phyloP scores from a whole-genome alignment of 2,797 vertebrate genomes.

The Acanthopagrus latus region DNA sequence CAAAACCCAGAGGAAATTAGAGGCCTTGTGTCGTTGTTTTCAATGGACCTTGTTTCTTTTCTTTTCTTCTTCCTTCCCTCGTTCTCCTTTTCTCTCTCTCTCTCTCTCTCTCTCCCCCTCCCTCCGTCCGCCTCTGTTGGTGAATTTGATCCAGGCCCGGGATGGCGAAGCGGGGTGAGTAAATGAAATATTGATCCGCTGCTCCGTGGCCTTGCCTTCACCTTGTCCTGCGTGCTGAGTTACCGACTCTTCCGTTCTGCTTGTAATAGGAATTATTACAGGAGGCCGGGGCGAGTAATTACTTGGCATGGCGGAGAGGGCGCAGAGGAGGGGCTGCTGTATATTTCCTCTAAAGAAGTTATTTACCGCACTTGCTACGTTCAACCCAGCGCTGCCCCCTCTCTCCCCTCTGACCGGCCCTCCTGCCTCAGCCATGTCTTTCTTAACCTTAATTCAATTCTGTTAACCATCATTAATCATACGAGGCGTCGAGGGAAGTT shows the following conservation, averaged over 20 bases:
- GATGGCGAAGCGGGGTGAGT: constrained; percentile 93
- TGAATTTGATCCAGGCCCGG: constrained; percentile 96
- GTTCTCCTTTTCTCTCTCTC: constrained; percentile 7
- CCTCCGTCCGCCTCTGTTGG: constrained; percentile 84
- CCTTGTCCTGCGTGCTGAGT: constrained; percentile 98
- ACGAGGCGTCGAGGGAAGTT: constrained; percentile 91
- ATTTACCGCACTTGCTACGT: constrained; percentile 90
- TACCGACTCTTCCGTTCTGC: constrained; percentile 99
- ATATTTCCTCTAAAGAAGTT: constrained; percentile 96
- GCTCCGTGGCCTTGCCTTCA: constrained; percentile 99
- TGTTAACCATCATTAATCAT: constrained; percentile 96
- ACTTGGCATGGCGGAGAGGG: constrained; percentile 91
- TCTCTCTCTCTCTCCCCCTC: constrained; percentile 25
- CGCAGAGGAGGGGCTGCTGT: constrained; percentile 85
- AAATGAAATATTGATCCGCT: constrained; percentile 99
- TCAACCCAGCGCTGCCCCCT: constrained; percentile 66
- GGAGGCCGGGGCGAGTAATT: constrained; percentile 98
- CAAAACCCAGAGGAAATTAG: constrained; percentile 96
- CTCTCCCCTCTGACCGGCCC: constrained; percentile 73
- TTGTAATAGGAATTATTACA: constrained; percentile 99
- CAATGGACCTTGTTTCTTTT: constrained; percentile 95
- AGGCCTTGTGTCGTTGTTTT: constrained; percentile 90
- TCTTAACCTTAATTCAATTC: constrained; percentile 95
- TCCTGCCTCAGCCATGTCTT: constrained; percentile 88
- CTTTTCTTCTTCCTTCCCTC: constrained; percentile 51